phyloP scores from a whole-genome alignment of 2,888 invertebrate species.

The Belgica antarctica region DNA sequence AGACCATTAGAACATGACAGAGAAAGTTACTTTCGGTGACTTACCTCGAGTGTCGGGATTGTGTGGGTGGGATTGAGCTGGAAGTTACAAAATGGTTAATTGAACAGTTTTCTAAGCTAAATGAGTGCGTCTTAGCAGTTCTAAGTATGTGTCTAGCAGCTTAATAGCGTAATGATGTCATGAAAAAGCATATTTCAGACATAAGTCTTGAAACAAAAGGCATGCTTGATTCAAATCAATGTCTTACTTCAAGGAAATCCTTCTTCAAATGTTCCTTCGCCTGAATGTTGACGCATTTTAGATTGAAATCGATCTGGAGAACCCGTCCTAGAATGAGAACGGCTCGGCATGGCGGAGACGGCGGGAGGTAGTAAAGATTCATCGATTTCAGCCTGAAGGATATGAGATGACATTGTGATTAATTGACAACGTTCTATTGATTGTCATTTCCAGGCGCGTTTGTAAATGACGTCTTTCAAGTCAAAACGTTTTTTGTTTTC shows the following conservation, averaged over 20 bases:
- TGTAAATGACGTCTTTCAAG: too few relatives aligned
- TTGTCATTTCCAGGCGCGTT: too few relatives aligned
- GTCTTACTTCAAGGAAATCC: slow-evolving; percentile 60
- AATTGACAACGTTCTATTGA: not conserved
- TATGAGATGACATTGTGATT: not conserved
- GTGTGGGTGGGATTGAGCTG: slow-evolving; percentile 82
- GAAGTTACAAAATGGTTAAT: not conserved
- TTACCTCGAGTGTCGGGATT: slow-evolving; percentile 68
- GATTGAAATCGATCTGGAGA: slow-evolving; percentile 61
- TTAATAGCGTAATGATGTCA: too few relatives aligned
- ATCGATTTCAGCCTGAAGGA: slow-evolving; percentile 42
- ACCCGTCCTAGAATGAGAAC: slow-evolving; percentile 61
- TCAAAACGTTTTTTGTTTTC: too few relatives aligned
- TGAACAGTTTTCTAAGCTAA: too few relatives aligned
- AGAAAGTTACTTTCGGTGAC: not conserved
- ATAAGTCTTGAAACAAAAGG: not conserved
- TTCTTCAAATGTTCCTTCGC: slow-evolving; percentile 62
- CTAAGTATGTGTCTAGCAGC: too few relatives aligned
- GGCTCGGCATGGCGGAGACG: slow-evolving; percentile 62
- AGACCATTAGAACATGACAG: not conserved
- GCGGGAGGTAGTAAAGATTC: slow-evolving; percentile 59
- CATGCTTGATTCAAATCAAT: not conserved
- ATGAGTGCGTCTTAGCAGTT: too few relatives aligned
- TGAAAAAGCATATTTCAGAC: not conserved
- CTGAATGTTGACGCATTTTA: slow-evolving; percentile 59